phyloP scores from a whole-genome alignment of 2,888 invertebrate species.

The Tigriopus californicus region DNA sequence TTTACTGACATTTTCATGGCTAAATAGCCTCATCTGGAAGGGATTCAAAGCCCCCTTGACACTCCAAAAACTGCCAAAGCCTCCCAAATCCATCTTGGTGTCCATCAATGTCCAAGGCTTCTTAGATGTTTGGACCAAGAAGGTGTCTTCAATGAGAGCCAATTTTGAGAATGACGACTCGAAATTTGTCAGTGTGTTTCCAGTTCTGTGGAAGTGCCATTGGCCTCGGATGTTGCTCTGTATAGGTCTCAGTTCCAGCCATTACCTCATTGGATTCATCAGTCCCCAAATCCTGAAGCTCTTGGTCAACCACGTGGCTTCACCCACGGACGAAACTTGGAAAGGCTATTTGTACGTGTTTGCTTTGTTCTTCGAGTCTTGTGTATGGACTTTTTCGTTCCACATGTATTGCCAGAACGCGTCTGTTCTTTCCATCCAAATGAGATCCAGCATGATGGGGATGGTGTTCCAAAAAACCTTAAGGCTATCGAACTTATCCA shows the following conservation, averaged over 20 bases:
- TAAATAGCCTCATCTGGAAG: constrained; percentile 59
- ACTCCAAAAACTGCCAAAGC: background rate
- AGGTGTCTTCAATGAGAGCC: background rate
- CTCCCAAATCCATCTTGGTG: background rate
- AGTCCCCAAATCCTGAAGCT: background rate
- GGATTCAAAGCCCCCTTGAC: constrained; percentile 65
- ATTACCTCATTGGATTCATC: background rate
- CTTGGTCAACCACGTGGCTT: background rate
- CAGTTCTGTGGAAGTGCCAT: background rate
- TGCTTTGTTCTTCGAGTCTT: background rate
- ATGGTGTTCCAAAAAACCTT: background rate
- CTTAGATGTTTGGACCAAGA: background rate
- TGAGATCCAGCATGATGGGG: background rate
- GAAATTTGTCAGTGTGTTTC: background rate
- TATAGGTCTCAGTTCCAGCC: background rate
- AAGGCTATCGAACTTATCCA: background rate
- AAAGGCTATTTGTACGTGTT: background rate
- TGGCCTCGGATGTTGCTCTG: background rate
- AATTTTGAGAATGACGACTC: background rate
- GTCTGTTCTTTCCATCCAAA: background rate
- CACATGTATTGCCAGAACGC: background rate
- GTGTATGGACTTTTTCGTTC: background rate
- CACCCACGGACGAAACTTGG: background rate
- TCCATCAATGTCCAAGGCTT: background rate
- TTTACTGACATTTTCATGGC: constrained; percentile 66